These are phyloP conservation scores for Euzophera pinguis DNA, from an alignment of 2,888 invertebrate genomes.

Conservation along the genomic window DNA sequence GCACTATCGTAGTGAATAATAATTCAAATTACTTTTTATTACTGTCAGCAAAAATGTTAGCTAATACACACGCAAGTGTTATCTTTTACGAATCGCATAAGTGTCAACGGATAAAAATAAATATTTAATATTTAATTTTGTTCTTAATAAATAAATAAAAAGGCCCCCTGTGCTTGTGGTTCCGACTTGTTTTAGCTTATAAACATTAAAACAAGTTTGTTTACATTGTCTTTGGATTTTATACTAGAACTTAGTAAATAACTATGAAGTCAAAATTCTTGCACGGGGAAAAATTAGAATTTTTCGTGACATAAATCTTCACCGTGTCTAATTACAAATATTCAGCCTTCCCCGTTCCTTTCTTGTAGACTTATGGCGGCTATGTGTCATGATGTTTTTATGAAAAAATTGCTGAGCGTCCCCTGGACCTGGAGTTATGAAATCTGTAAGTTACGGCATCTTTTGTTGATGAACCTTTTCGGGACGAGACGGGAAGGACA, in stretches of 20 bases:
- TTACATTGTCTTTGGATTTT: too few relatives aligned
- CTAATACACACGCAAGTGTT: too few relatives aligned
- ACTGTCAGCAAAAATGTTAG: too few relatives aligned
- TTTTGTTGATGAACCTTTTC: conserved; percentile 22
- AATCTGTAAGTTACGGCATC: conserved; percentile 37
- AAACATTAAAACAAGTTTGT: too few relatives aligned
- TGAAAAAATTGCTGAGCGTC: conserved; percentile 57
- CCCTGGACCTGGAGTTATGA: conserved; percentile 46
- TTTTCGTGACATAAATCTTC: conserved; percentile 71
- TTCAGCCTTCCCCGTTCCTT: conserved; percentile 59
- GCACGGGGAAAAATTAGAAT: conserved; percentile 61
- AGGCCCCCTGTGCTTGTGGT: too few relatives aligned
- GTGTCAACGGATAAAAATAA: too few relatives aligned
- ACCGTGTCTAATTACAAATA: conserved; percentile 70
- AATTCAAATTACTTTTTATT: too few relatives aligned
- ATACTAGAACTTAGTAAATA: neutral
- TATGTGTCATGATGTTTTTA: conserved; percentile 71
- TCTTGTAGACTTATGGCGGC: conserved; percentile 68
- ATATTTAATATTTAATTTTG: too few relatives aligned
- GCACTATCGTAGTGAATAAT: too few relatives aligned
- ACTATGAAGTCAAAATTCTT: conserved; percentile 40
- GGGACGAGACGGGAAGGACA: neutral
- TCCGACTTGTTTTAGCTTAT: too few relatives aligned
- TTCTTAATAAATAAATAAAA: too few relatives aligned
- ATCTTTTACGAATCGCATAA: too few relatives aligned